Evolutionary conservation across 2,888 invertebrate species (phyloP).

Genomic region (Nemotelus nigrinus): DNA sequence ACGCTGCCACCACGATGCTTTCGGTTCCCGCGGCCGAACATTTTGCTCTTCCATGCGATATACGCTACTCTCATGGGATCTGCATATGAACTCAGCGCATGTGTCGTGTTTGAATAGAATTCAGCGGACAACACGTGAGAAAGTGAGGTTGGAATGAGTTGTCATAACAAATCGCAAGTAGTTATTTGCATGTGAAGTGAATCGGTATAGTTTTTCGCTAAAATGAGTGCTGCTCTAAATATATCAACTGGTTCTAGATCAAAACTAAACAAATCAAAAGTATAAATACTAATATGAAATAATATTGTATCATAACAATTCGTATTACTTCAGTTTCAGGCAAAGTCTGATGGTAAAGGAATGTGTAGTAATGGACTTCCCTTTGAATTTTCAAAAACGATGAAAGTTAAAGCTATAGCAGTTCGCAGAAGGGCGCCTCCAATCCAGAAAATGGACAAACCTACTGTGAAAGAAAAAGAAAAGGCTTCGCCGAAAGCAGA

Average conservation of each 20-base stretch:
- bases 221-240: slow-evolving; percentile 45
- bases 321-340: too few relatives aligned
- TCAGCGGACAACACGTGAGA: slow-evolving; percentile 32
- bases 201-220: neutral
- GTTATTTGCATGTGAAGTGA: neutral
- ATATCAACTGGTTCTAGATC: neutral
- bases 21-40: too few relatives aligned
- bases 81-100: slow-evolving; percentile 37
- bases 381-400: slow-evolving; percentile 57
- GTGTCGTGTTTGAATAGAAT: neutral
- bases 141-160: slow-evolving; percentile 41
- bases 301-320: neutral
- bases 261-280: neutral
- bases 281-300: neutral
- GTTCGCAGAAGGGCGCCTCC: slow-evolving; percentile 56
- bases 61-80: neutral
- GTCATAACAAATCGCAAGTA: slow-evolving; percentile 44
- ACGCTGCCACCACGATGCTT: too few relatives aligned
- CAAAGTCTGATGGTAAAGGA: too few relatives aligned
- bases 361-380: slow-evolving; percentile 53
- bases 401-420: slow-evolving; percentile 61
- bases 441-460: slow-evolving; percentile 18
- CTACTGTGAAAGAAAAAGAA: slow-evolving; percentile 22
- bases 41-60: too few relatives aligned
- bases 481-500: neutral